Evolutionary conservation across 2,113 vertebrate genomes (phyloP).

Genomic region (Lates calcarifer): DNA sequence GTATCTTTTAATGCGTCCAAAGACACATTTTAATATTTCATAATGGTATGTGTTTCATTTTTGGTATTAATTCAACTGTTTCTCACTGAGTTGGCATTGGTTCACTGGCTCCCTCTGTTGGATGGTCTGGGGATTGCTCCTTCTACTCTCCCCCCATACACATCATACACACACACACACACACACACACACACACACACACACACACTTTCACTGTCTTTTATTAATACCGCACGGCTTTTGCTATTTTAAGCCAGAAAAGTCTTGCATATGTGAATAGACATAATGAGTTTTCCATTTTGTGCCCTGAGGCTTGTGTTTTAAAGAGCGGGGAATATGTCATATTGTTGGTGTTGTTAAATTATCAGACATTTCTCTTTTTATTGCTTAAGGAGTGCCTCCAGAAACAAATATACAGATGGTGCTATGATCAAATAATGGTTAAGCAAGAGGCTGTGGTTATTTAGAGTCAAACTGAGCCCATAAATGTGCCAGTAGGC

Average conservation of each 20-base stretch:
- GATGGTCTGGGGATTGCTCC: slow-evolving; percentile 1
- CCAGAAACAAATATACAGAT: slow-evolving; percentile 5
- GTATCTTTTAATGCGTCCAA: neutral
- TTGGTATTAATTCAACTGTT: neutral
- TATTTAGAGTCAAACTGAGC: slow-evolving; percentile 11
- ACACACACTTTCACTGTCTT: slow-evolving; percentile 1
- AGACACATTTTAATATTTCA: neutral
- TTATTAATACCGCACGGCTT: slow-evolving; percentile 10
- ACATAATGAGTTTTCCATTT: slow-evolving; percentile 31
- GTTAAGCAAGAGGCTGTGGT: neutral
- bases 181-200: neutral
- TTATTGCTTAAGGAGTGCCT: neutral
- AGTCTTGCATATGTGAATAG: slow-evolving; percentile 31
- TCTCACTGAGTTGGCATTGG: slow-evolving; percentile 1
- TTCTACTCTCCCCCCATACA: neutral
- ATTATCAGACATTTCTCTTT: slow-evolving; percentile 8
- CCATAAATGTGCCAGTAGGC: slow-evolving; percentile 22
- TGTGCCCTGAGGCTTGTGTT: neutral
- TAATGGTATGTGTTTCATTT: neutral
- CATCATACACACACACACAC: neutral
- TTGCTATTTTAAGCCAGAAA: slow-evolving; percentile 17
- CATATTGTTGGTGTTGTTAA: slow-evolving; percentile 13
- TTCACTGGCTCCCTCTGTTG: slow-evolving; percentile 56
- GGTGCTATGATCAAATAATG: neutral
- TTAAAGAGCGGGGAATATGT: slow-evolving; percentile 1